A percentile compares a stretch with the other conserved stretches of the same genome.
phyloP scores from a whole-genome alignment of 2,797 vertebrate species.

The Psittacula derbiana region DNA sequence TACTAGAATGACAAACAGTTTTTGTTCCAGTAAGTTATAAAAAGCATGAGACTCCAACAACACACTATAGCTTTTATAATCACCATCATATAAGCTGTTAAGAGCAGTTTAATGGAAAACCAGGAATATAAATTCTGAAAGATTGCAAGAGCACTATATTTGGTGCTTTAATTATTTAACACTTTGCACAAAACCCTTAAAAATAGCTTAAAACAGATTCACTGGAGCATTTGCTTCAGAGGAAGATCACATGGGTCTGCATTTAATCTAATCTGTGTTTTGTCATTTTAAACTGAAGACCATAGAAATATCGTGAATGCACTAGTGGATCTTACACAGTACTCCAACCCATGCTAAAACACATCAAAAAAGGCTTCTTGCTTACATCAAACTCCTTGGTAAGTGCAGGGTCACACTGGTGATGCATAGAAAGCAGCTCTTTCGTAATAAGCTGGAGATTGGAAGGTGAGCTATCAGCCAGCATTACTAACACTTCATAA shows the following conservation, averaged over 20 bases:
- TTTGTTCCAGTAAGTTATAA: neutral
- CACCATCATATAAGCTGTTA: neutral
- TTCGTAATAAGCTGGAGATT: slow-evolving; percentile 93
- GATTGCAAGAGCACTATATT: rapidly evolving
- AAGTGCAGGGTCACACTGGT: slow-evolving; percentile 94
- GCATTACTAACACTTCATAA: slow-evolving; percentile 97
- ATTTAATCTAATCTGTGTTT: neutral
- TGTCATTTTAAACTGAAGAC: neutral
- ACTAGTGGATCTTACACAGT: neutral
- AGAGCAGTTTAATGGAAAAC: neutral
- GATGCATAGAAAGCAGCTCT: slow-evolving; percentile 96
- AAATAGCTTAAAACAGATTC: neutral
- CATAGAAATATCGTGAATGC: neutral
- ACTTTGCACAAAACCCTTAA: neutral
- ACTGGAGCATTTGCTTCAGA: neutral
- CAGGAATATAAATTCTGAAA: neutral
- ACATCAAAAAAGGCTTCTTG: neutral
- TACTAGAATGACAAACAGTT: slow-evolving; percentile 76
- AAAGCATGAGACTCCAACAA: neutral
- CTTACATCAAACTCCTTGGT: slow-evolving; percentile 98
- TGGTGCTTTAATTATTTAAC: neutral
- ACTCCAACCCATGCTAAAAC: neutral
- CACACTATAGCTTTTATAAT: neutral
- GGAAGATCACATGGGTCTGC: neutral
- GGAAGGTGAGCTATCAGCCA: slow-evolving; percentile 93